Evolutionary conservation across 1,140 invertebrate genomes (phyloP), one percentile per base, ranked within the genome.

Genomic region (Glomeris maerens): DNA sequence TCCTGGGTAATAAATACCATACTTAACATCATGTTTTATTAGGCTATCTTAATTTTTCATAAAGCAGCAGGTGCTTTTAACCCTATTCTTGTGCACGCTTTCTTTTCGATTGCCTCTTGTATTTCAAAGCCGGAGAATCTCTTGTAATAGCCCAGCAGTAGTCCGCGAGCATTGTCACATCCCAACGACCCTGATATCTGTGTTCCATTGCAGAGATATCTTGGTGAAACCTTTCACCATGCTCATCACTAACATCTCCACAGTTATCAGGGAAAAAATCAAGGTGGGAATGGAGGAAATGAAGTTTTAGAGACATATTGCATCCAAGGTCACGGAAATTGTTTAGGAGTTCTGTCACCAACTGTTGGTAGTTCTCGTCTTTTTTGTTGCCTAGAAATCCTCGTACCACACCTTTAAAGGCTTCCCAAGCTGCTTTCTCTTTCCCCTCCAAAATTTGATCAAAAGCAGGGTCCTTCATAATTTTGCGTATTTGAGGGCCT

Each of bases 251-350:
- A 23, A 61, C 56, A 23, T 42, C 58, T 25, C 58, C 63, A 40
- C 59, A 57, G 52, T 62, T 67, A 51, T 54, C 21, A 0, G 57
- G 57, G 56, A 66, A 68, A 38, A 63, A 62, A 49, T 63, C 62
- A 53, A 71, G 47, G 63, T 70, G 62, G 13, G 55, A 63, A 42
- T 66, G 50, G 13, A 67, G 57, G 55, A 64, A 65, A 57, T 67
- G 60, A 45, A 66, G 21, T 20, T 55, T 52, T 20, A 49, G 21
- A 13, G 52, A 49, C 47, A 55, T 51, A 29, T 53, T 55, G 25
- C 54, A 55, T 7, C 52, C 36, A 21, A 55, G 52, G 23, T 45
- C 23, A 40, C 39, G 28, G 28, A 45, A 50, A 13, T 31, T 29
- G 17, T 39, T 26, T 36, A 56, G 36, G 7, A 57, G 40, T 13